Percentiles rank a stretch among this genome's conserved stretches.
Evolutionary conservation across 2,113 vertebrate genomes (phyloP).

Genomic region (Sinocyclocheilus rhinocerous): DNA sequence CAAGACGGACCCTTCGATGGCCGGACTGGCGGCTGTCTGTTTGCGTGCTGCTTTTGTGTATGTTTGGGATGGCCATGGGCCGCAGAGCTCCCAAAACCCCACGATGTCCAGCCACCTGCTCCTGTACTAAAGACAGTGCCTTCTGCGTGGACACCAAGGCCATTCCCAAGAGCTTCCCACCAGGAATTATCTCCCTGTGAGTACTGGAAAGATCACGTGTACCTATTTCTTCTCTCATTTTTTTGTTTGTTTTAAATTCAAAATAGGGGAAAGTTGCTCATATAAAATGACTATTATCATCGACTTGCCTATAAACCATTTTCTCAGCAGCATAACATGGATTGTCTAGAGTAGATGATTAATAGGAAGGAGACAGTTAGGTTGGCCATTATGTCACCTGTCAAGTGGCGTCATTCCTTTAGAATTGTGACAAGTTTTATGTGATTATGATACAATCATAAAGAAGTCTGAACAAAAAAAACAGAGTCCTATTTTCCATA

Average conservation of each 20-base stretch:
- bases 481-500: not conserved
- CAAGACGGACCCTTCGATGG: slow-evolving; percentile 54
- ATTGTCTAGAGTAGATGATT: not conserved
- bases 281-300: not conserved
- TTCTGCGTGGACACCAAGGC: slow-evolving; percentile 94
- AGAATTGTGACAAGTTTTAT: not conserved
- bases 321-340: not conserved
- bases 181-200: slow-evolving; percentile 94
- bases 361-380: not conserved
- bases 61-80: slow-evolving; percentile 63
- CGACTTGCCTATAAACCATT: not conserved
- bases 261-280: not conserved
- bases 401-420: not conserved
- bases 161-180: slow-evolving; percentile 88
- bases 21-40: slow-evolving; percentile 66
- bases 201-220: slow-evolving; percentile 60
- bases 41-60: slow-evolving; percentile 74
- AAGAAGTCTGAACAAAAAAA: not conserved
- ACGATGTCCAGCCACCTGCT: slow-evolving; percentile 88
- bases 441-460: not conserved
- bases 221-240: not conserved
- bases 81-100: slow-evolving; percentile 82
- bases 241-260: not conserved
- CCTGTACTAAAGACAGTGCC: slow-evolving; percentile 94
- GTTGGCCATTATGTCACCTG: slow-evolving; percentile 1